Evolutionary conservation across 1,140 invertebrate genomes (phyloP).

Genomic region (Anadara kagoshimensis): DNA sequence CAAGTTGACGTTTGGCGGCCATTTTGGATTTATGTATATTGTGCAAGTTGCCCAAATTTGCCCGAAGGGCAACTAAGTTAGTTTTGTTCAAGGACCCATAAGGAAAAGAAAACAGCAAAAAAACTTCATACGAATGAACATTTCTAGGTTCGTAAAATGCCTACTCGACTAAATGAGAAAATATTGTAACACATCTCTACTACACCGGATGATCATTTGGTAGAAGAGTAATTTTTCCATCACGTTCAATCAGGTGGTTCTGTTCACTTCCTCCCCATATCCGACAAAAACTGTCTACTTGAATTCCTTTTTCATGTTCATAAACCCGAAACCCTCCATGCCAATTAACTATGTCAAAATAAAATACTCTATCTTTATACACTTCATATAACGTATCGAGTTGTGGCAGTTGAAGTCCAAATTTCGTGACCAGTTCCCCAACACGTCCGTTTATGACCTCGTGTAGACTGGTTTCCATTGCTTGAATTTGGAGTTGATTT

Average conservation of each 20-base stretch:
- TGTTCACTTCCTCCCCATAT: constrained; percentile 19
- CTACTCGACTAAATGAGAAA: too few relatives aligned
- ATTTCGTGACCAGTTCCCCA: constrained; percentile 1
- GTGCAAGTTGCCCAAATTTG: too few relatives aligned
- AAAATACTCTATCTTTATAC: constrained; percentile 6
- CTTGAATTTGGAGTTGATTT: neutral
- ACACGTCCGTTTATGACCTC: constrained; percentile 2
- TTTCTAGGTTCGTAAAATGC: too few relatives aligned
- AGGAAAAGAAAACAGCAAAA: too few relatives aligned
- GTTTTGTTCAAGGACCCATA: too few relatives aligned
- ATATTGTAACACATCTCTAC: too few relatives aligned
- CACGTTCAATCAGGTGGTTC: constrained; percentile 8
- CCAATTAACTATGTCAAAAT: neutral
- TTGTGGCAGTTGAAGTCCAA: constrained; percentile 6
- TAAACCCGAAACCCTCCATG: constrained; percentile 10
- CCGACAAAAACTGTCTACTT: constrained; percentile 1
- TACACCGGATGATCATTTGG: neutral
- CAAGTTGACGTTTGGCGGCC: too few relatives aligned
- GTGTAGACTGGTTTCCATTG: constrained; percentile 14
- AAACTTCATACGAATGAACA: too few relatives aligned
- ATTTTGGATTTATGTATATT: too few relatives aligned
- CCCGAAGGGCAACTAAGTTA: too few relatives aligned
- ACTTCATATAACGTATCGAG: constrained; percentile 7
- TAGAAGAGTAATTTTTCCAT: constrained; percentile 11
- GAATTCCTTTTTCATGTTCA: neutral